Evolutionary conservation across 2,888 invertebrate genomes (phyloP), one percentile per base, ranked within the genome.

Genomic region (Macrosoma leucophasiata): DNA sequence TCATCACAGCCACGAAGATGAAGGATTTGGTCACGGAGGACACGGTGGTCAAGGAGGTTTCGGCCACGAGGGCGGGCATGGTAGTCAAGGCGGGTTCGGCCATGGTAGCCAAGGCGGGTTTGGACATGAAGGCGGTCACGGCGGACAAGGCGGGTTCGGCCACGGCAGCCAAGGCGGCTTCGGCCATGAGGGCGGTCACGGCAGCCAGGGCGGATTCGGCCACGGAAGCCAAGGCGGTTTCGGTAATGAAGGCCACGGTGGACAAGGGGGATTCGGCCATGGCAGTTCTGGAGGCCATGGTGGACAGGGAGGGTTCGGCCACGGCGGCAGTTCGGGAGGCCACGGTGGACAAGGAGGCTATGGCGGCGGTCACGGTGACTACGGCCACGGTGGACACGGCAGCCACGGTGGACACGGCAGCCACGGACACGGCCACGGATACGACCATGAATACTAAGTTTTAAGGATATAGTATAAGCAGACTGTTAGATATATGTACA

Each of bases 341-440:
- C 23, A 48, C 12, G 36, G 30, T 5, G 39, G 39, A 1, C 42
- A 44, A 17, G 39, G 36, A 8, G 35, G 41, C 4, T 31, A 38
- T 36, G 42, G 46, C 26, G 39, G 30, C 10, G 41, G 45, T 20
- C 32, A 36, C 11, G 44, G 41, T n/a, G 32, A 35, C n/a, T n/a
- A n/a, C 9, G 29, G 35, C 5, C 39, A 50, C 13, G 33, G 47
- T 15, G 27, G 34, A 6, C 33, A 37, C 4, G 29, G 33, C n/a
- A 18, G 31, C 11, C 29, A 34, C 6, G 33, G 26, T 10, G 28
- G 13, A 15, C 14, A 18, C 22, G 29, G 34, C 7, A 32, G 43
- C 3, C 36, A 46, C 17, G 43, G 46, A 28, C 26, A 33, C 9
- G n/a, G n/a, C n/a, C n/a, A n/a, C n/a, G n/a, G n/a, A n/a, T n/a